These are phyloP conservation scores for Mus spicilegus DNA, from an alignment of 2,113 vertebrate species.

Conservation along the genomic window DNA sequence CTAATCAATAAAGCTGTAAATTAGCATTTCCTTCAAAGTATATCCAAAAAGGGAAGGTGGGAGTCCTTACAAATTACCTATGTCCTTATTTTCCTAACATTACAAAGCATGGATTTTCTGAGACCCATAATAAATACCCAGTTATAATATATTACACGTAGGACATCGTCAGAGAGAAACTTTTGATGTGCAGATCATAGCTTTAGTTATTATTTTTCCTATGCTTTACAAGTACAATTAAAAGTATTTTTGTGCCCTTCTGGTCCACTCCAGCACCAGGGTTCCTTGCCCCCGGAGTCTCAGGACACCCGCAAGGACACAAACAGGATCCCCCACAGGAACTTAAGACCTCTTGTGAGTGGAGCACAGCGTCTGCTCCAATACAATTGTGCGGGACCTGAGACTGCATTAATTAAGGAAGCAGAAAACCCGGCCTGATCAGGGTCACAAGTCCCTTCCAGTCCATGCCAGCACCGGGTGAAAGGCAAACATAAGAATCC, in stretches of 20 bases:
- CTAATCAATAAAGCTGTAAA: slow-evolving; percentile 84
- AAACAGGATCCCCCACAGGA: too few relatives aligned
- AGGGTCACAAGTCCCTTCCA: too few relatives aligned
- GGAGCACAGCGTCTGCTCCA: too few relatives aligned
- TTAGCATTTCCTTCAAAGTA: slow-evolving; percentile 79
- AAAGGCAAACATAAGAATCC: too few relatives aligned
- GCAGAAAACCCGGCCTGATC: too few relatives aligned
- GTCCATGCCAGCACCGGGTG: too few relatives aligned
- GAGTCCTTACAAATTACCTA: slow-evolving; percentile 69
- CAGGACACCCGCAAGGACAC: too few relatives aligned
- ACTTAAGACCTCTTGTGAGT: too few relatives aligned
- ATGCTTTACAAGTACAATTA: neutral
- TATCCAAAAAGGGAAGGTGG: slow-evolving; percentile 36
- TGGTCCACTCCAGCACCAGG: too few relatives aligned
- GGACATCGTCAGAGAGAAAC: neutral
- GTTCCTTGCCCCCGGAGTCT: too few relatives aligned
- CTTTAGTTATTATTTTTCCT: neutral
- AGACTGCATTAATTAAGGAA: too few relatives aligned
- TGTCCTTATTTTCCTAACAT: slow-evolving; percentile 78
- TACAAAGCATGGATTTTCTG: slow-evolving; percentile 59
- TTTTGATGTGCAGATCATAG: neutral
- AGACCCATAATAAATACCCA: neutral
- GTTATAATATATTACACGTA: neutral
- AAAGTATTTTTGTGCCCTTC: neutral
- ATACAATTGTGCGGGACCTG: too few relatives aligned